Evolutionary conservation across 2,113 vertebrate species (phyloP).

Genomic region (Lasiurus cinereus): DNA sequence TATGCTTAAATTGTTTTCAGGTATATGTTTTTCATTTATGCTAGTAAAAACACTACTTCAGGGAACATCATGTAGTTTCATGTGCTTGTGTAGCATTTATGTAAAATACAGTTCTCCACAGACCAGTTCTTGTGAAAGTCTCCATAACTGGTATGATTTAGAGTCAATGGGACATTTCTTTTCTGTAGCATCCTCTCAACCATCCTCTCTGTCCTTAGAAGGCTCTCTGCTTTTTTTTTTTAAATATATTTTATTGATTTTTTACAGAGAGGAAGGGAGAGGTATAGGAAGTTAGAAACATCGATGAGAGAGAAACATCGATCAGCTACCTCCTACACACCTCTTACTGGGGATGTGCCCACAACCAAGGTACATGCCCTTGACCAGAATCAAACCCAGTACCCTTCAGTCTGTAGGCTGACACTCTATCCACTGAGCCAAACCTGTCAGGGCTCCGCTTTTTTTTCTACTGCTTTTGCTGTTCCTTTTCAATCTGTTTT

Average conservation of each 20-base stretch:
- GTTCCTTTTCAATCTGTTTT: neutral
- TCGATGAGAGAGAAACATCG: too few relatives aligned
- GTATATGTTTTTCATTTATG: neutral
- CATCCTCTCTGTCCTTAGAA: constrained; percentile 14
- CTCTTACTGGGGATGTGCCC: too few relatives aligned
- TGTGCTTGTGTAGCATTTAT: neutral
- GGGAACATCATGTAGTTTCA: neutral
- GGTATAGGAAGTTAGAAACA: too few relatives aligned
- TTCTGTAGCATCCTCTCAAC: neutral
- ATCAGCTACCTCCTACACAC: too few relatives aligned
- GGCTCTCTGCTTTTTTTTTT: neutral
- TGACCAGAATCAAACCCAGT: too few relatives aligned
- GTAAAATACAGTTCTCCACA: neutral
- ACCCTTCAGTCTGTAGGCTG: too few relatives aligned
- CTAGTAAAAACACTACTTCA: neutral
- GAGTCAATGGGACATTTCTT: neutral
- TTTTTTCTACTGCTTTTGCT: neutral
- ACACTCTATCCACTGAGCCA: too few relatives aligned
- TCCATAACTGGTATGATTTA: neutral
- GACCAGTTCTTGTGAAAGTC: neutral
- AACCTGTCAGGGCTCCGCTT: neutral
- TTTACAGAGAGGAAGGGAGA: too few relatives aligned
- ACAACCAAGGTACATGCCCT: too few relatives aligned
- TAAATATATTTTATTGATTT: too few relatives aligned
- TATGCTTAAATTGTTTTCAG: neutral